These are phyloP conservation scores for Nibea coibor DNA, from an alignment of 2,113 vertebrate genomes.

Conservation along the genomic window DNA sequence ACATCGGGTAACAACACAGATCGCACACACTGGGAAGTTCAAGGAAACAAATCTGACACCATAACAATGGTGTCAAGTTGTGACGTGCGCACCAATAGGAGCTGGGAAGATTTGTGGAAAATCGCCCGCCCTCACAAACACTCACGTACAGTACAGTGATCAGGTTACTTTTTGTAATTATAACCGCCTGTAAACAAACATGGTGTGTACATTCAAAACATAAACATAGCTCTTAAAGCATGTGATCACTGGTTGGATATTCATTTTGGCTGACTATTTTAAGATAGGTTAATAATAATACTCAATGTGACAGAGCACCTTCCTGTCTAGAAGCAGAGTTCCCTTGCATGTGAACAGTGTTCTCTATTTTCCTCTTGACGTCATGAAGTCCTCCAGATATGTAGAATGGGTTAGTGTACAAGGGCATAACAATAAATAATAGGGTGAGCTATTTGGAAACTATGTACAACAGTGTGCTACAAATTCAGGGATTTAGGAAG, in stretches of 20 bases:
- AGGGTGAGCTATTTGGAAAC: constrained; percentile 2
- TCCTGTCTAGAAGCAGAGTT: background rate
- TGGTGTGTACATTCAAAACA: constrained; percentile 1
- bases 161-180: constrained; percentile 51
- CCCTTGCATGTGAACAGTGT: background rate
- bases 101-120: constrained; percentile 34
- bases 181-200: constrained; percentile 54
- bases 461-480: background rate
- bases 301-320: background rate
- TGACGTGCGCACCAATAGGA: constrained; percentile 16
- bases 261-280: background rate
- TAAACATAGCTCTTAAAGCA: constrained; percentile 20
- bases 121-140: background rate
- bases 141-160: background rate
- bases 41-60: constrained; percentile 31
- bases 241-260: constrained; percentile 26
- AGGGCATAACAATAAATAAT: constrained; percentile 15
- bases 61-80: constrained; percentile 24
- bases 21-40: background rate
- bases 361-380: background rate
- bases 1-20: background rate
- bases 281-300: constrained; percentile 15
- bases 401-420: background rate
- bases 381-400: background rate
- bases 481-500: background rate